phyloP scores from a whole-genome alignment of 2,113 vertebrate species.

The Epinephelus cyanopodus region DNA sequence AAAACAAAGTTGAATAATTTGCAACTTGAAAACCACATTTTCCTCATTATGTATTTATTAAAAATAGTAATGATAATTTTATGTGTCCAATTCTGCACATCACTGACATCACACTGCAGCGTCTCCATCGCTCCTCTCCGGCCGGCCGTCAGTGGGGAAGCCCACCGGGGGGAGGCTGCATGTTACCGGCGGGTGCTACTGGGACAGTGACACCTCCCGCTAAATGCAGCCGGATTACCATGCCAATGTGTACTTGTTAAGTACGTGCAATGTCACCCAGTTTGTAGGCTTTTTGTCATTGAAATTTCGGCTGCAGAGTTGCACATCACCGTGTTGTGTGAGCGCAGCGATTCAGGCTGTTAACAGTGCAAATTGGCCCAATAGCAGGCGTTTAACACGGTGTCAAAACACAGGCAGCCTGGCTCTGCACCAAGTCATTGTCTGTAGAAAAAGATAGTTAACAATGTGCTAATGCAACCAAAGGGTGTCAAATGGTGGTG shows the following conservation, averaged over 20 bases:
- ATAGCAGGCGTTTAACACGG: slow-evolving; percentile 39
- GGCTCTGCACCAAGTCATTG: slow-evolving; percentile 20
- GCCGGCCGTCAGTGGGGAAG: slow-evolving; percentile 6
- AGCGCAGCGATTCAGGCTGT: slow-evolving; percentile 56
- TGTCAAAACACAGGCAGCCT: slow-evolving; percentile 51
- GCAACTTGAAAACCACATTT: neutral
- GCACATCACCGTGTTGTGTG: slow-evolving; percentile 67
- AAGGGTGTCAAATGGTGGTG: neutral
- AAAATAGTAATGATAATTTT: neutral
- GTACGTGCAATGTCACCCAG: slow-evolving; percentile 80
- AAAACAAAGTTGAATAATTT: neutral
- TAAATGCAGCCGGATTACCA: slow-evolving; percentile 83
- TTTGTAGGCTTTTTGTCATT: slow-evolving; percentile 85
- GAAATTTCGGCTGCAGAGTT: slow-evolving; percentile 69
- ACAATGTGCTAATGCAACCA: slow-evolving; percentile 13
- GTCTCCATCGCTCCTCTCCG: neutral
- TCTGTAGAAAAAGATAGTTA: slow-evolving; percentile 34
- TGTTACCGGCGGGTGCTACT: slow-evolving; percentile 51
- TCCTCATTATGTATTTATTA: neutral
- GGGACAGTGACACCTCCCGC: slow-evolving; percentile 83
- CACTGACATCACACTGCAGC: neutral
- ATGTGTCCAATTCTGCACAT: neutral
- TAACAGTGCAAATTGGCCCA: slow-evolving; percentile 69
- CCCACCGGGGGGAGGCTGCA: slow-evolving; percentile 22
- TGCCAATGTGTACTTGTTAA: slow-evolving; percentile 82